phyloP scores from a whole-genome alignment of 2,888 invertebrate genomes.

The Philereme transversata region DNA sequence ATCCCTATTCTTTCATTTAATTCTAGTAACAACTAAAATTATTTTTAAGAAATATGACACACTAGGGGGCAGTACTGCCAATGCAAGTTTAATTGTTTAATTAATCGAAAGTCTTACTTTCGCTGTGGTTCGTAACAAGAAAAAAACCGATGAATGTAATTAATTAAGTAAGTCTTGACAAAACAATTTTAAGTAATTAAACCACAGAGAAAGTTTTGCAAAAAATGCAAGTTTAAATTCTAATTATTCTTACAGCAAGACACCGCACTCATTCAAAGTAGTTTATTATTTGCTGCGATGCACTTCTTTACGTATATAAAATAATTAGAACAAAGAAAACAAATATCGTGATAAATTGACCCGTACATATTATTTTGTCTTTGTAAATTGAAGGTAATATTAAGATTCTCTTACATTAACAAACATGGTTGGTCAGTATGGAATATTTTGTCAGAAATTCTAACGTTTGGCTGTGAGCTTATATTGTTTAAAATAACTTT shows the following conservation, averaged over 20 bases:
- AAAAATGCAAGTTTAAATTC: constrained; percentile 31
- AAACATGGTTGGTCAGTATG: constrained; percentile 15
- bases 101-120: constrained; percentile 45
- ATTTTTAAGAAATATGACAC: constrained; percentile 79
- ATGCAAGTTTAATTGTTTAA: constrained; percentile 53
- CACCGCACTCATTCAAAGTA: constrained; percentile 43
- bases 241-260: constrained; percentile 33
- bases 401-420: constrained; percentile 15
- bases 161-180: constrained; percentile 26
- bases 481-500: background rate
- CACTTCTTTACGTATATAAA: constrained; percentile 12
- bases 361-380: constrained; percentile 16
- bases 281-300: constrained; percentile 30
- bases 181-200: constrained; percentile 37
- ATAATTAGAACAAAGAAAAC: constrained; percentile 17
- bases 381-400: constrained; percentile 18
- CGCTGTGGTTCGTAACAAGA: constrained; percentile 55
- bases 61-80: constrained; percentile 66
- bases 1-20: constrained; percentile 67
- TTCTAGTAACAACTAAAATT: constrained; percentile 59
- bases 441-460: constrained; percentile 10
- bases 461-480: constrained; percentile 2
- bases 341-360: constrained; percentile 14
- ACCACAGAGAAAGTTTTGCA: constrained; percentile 61
- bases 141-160: constrained; percentile 32